These are phyloP conservation scores for Acromyrmex charruanus DNA, from an alignment of 1,140 invertebrate species.

Conservation along the genomic window DNA sequence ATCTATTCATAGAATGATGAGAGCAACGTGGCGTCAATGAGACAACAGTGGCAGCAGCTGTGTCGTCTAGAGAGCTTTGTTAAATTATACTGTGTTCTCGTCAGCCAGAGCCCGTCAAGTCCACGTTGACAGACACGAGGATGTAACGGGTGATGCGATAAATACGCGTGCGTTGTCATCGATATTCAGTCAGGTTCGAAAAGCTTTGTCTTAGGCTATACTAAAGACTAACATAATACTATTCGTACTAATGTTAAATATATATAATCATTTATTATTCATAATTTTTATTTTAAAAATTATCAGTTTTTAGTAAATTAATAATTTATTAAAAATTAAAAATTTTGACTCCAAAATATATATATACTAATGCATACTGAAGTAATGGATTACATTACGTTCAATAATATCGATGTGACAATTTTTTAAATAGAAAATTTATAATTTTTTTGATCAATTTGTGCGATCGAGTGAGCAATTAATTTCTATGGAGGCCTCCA, in stretches of 20 bases:
- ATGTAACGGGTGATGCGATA: conserved; percentile 52
- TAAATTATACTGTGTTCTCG: conserved; percentile 26
- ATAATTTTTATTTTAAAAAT: not conserved
- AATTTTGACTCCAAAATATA: not conserved
- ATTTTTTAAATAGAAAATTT: not conserved
- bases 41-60: conserved; percentile 73
- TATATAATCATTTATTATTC: not conserved
- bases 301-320: not conserved
- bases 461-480: conserved; percentile 53
- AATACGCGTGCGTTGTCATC: conserved; percentile 24
- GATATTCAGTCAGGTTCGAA: conserved; percentile 21
- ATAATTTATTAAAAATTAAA: not conserved
- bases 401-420: not conserved
- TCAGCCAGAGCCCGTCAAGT: conserved; percentile 45
- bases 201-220: not conserved
- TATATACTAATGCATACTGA: not conserved
- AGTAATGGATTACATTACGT: not conserved
- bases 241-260: not conserved
- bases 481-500: conserved; percentile 58
- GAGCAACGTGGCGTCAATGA: conserved; percentile 72
- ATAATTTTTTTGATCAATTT: not conserved
- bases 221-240: not conserved
- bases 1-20: conserved; percentile 74
- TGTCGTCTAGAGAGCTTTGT: conserved; percentile 48
- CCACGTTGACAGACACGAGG: conserved; percentile 47